Base-by-base conservation (phyloP, 2,113 vertebrate genomes). In the Pica pica region DNA sequence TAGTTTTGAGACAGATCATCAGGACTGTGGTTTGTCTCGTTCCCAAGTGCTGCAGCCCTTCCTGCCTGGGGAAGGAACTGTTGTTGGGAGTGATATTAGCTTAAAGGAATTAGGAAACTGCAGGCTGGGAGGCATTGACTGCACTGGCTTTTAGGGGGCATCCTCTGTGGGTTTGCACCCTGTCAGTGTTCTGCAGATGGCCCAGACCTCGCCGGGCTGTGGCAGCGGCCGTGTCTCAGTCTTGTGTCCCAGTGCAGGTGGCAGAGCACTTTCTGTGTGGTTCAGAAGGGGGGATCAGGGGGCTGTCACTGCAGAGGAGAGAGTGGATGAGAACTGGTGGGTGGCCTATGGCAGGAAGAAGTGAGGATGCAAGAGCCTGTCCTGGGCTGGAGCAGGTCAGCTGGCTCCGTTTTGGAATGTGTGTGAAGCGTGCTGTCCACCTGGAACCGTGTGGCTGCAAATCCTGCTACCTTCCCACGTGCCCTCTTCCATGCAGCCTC, bases 361-460 rank as follows among this genome's bases (percentile, higher is more conserved):
- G 5, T 31, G 49, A 53, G 26, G 23, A 37, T 55, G 6, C 24
- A 53, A 13, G 77, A 78, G 33, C 53, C 42, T 27, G 35, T 39
- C 70, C 52, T 55, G 52, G 55, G 39, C 65, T 67, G 74, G 69
- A 44, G 74, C 22, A 21, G 73, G 28, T n/a, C 52, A 71, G 39
- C 55, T 57, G 52, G 16, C 28, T 74, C 28, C 8, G 13, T 56
- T 81, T 80, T 6, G 16, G 68, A 16, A 16, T 6, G 26, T 0
- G 0, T 31, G 11, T 4, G 10, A 10, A 79, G 39, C 0, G 0
- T 56, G 22, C 23, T 59, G 33, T 67, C 41, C 4, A 0, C 37
- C 46, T 37, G 37, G 42, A 65, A 26, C 46, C 3, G 22, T 16
- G 57, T 3, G 46, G 30, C 83, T 88, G 41, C 50, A 59, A 11